phyloP scores from a whole-genome alignment of 2,888 invertebrate species.

The Alviniconcha strummeri region DNA sequence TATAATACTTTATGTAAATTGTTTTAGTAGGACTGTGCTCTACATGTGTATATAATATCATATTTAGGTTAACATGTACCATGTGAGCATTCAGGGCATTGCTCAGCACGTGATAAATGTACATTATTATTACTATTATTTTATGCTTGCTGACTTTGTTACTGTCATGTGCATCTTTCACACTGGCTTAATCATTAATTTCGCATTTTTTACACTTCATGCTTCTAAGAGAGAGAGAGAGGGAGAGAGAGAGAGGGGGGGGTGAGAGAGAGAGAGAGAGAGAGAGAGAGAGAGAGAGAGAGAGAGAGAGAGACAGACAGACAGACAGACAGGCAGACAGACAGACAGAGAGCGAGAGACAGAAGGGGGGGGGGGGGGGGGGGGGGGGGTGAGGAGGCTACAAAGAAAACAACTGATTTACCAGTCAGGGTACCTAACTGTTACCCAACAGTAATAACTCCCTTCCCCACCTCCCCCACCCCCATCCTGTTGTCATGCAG shows the following conservation, averaged over 20 bases:
- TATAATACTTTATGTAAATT: no score
- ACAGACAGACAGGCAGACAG: not conserved
- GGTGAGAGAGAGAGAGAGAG: not conserved
- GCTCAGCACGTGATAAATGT: no score
- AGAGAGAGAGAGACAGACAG: slow-evolving; percentile 9
- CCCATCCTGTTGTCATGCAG: not conserved
- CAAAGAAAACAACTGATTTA: not conserved
- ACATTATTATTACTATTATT: no score
- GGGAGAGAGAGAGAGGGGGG: not conserved
- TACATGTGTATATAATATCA: no score
- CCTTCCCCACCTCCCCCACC: not conserved
- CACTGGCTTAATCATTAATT: no score
- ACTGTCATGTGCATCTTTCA: no score
- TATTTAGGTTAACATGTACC: no score
- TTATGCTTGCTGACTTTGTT: no score
- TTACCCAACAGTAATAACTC: not conserved
- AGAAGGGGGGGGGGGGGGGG: not conserved
- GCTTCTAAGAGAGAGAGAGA: not conserved
- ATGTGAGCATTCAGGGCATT: no score
- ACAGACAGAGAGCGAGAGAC: not conserved
- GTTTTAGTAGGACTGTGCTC: no score
- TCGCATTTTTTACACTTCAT: no score
- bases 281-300: slow-evolving; percentile 7
- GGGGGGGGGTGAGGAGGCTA: not conserved
- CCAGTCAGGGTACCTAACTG: not conserved